phyloP scores from a whole-genome alignment of 2,888 invertebrate genomes.

The Mythimna vitellina region DNA sequence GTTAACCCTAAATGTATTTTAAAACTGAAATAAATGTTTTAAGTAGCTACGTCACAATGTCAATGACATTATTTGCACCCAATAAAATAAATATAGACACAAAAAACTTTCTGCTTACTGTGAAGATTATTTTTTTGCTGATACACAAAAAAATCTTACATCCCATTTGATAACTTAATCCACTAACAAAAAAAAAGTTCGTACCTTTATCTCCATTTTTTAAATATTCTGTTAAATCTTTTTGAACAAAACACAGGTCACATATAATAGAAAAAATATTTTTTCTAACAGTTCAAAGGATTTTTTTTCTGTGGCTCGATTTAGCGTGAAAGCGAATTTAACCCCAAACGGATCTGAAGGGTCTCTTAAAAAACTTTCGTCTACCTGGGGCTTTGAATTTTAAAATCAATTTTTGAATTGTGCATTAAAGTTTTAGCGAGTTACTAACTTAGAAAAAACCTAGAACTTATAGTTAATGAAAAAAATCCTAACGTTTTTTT shows the following conservation, averaged over 20 bases:
- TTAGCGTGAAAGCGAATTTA: slow-evolving; percentile 85
- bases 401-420: slow-evolving; percentile 72
- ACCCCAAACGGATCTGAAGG: slow-evolving; percentile 76
- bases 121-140: slow-evolving; percentile 29
- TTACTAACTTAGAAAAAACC: slow-evolving; percentile 59
- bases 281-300: slow-evolving; percentile 80
- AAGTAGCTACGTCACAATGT: neutral
- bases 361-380: slow-evolving; percentile 73
- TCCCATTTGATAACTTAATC: slow-evolving; percentile 68
- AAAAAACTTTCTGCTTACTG: slow-evolving; percentile 5
- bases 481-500: slow-evolving; percentile 17
- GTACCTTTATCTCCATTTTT: slow-evolving; percentile 65
- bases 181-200: slow-evolving; percentile 59
- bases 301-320: slow-evolving; percentile 74
- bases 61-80: neutral
- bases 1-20: neutral
- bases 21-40: neutral
- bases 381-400: slow-evolving; percentile 75
- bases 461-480: neutral
- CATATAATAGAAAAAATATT: slow-evolving; percentile 72
- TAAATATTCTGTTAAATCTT: slow-evolving; percentile 65
- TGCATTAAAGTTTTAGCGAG: slow-evolving; percentile 71
- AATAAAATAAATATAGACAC: neutral
- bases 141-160: slow-evolving; percentile 30
- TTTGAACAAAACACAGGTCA: slow-evolving; percentile 74